phyloP scores from a whole-genome alignment of 2,797 vertebrate species.

The Trematomus bernacchii region DNA sequence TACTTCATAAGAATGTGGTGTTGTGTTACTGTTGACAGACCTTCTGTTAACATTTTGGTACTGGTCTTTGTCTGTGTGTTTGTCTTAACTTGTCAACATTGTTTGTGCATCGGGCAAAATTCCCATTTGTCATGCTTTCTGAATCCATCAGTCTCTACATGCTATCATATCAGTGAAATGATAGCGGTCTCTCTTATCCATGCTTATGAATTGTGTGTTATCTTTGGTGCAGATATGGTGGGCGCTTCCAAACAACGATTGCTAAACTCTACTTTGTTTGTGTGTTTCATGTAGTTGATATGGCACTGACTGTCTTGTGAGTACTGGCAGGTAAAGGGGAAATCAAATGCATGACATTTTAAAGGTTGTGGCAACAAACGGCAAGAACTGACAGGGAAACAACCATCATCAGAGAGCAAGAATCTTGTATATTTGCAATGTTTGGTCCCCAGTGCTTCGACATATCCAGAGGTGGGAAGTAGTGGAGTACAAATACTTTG shows the following conservation, averaged over 20 bases:
- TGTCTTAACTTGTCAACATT: not conserved
- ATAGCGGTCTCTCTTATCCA: not conserved
- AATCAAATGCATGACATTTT: not conserved
- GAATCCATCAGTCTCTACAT: not conserved
- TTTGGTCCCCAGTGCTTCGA: too few species aligned
- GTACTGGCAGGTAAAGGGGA: not conserved
- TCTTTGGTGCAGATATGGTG: not conserved
- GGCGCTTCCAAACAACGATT: too few species aligned
- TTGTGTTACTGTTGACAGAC: conserved; percentile 36
- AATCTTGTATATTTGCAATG: too few species aligned
- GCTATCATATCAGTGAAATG: not conserved
- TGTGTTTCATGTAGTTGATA: not conserved
- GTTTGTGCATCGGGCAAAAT: not conserved
- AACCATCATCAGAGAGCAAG: too few species aligned
- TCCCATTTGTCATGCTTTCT: not conserved
- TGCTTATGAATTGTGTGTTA: not conserved
- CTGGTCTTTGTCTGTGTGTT: not conserved
- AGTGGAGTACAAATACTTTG: too few species aligned
- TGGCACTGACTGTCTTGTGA: not conserved
- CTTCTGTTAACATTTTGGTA: too few species aligned
- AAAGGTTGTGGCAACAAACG: not conserved
- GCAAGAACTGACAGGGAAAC: too few species aligned
- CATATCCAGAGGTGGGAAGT: too few species aligned
- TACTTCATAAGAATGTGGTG: too few species aligned
- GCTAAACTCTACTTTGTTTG: not conserved